These are phyloP conservation scores for Tretioscincus oriximinensis DNA, from an alignment of 2,113 vertebrate genomes.

Conservation along the genomic window DNA sequence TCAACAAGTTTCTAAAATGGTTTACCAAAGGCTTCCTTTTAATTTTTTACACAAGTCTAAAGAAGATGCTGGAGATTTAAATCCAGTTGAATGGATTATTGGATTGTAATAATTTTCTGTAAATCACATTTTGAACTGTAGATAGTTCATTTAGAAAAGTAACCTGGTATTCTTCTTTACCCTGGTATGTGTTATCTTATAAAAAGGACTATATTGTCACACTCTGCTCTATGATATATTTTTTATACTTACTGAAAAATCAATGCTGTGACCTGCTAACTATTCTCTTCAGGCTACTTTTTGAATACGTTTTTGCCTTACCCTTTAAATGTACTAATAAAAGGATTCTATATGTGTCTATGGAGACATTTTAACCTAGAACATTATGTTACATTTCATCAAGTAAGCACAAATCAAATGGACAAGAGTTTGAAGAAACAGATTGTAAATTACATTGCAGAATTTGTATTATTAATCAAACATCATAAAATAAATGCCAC, in stretches of 20 bases:
- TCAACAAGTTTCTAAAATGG: not conserved
- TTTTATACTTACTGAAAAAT: constrained; percentile 16
- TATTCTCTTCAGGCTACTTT: not conserved
- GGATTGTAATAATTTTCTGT: not conserved
- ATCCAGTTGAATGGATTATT: not conserved
- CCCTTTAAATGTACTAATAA: constrained; percentile 20
- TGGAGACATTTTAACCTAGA: not conserved
- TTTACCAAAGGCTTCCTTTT: not conserved
- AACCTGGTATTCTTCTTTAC: not conserved
- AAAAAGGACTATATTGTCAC: not conserved
- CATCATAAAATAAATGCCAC: not conserved
- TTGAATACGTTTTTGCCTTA: constrained; percentile 3
- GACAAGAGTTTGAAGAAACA: not conserved
- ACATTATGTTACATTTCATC: not conserved
- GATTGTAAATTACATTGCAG: not conserved
- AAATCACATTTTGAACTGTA: constrained; percentile 4
- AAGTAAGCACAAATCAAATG: not conserved
- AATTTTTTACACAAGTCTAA: not conserved
- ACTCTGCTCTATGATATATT: not conserved
- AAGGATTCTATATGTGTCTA: constrained; percentile 20
- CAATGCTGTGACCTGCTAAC: not conserved
- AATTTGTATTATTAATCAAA: constrained; percentile 20
- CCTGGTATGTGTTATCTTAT: not conserved
- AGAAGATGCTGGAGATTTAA: not conserved
- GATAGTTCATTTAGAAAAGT: not conserved